Conservation (phyloP, 2,113 vertebrate species). For the Hylia prasina region DNA sequence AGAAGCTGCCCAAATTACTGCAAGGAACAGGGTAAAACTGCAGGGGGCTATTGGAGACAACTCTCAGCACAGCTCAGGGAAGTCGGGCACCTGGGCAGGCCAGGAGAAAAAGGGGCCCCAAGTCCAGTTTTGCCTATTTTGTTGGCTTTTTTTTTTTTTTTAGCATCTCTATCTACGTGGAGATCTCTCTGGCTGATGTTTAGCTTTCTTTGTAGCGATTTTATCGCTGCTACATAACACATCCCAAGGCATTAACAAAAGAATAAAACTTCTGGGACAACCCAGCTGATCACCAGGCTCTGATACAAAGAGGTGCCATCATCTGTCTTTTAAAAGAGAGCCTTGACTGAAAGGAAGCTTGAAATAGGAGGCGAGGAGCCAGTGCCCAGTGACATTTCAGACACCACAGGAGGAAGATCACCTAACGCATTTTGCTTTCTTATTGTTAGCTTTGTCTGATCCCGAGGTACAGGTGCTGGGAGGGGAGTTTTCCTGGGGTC, state of each 20-base stretch:
- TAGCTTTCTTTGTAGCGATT: constrained; percentile 41
- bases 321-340: constrained; percentile 62
- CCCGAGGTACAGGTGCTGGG: constrained; percentile 44
- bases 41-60: neutral
- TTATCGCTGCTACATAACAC: constrained; percentile 61
- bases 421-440: constrained; percentile 70
- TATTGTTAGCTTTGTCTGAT: constrained; percentile 67
- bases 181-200: constrained; percentile 43
- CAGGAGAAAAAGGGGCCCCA: neutral
- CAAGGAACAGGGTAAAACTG: neutral
- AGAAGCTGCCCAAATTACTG: neutral
- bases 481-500: neutral
- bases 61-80: neutral
- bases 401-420: constrained; percentile 73
- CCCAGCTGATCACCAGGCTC: constrained; percentile 66
- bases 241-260: constrained; percentile 66
- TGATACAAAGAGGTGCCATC: constrained; percentile 62
- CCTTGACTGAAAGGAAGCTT: constrained; percentile 70
- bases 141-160: neutral
- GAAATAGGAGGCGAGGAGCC: constrained; percentile 74
- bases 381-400: constrained; percentile 70
- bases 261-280: constrained; percentile 65
- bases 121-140: neutral
- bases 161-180: neutral
- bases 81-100: neutral